These are phyloP conservation scores for Sterrhoptilus dennistouni DNA, from an alignment of 2,113 vertebrate genomes.

Conservation along the genomic window DNA sequence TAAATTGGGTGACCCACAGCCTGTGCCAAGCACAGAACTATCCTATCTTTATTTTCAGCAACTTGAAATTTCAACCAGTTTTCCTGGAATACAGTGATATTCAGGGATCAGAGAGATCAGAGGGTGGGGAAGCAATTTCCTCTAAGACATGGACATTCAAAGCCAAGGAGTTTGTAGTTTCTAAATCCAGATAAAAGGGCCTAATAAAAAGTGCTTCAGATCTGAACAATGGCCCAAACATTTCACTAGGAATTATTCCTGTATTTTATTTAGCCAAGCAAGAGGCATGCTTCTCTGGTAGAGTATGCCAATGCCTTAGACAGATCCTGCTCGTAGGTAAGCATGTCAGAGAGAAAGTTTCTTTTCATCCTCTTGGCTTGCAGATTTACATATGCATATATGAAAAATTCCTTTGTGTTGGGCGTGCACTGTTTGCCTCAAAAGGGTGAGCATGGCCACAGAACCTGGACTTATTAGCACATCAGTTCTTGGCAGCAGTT, in stretches of 20 bases:
- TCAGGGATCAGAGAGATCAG: background rate
- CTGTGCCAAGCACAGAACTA: background rate
- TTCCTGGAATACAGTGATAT: background rate
- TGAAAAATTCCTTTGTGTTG: background rate
- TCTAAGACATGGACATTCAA: background rate
- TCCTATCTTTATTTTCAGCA: background rate
- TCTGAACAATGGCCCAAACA: background rate
- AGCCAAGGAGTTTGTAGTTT: background rate
- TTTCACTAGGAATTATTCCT: background rate
- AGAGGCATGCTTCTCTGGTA: background rate
- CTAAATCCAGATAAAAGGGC: background rate
- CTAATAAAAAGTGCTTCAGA: background rate
- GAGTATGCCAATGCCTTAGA: background rate
- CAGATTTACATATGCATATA: background rate
- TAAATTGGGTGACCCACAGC: background rate
- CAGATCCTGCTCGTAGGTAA: background rate
- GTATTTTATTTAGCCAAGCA: background rate
- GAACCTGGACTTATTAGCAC: background rate
- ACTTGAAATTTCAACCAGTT: background rate
- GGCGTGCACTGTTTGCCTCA: rapidly evolving
- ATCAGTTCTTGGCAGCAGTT: background rate
- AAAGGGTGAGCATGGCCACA: background rate
- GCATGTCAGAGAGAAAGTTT: background rate
- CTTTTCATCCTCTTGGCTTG: background rate
- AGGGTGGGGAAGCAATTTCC: background rate